phyloP scores from a whole-genome alignment of 2,888 invertebrate species.

The Nesidiocoris tenuis region DNA sequence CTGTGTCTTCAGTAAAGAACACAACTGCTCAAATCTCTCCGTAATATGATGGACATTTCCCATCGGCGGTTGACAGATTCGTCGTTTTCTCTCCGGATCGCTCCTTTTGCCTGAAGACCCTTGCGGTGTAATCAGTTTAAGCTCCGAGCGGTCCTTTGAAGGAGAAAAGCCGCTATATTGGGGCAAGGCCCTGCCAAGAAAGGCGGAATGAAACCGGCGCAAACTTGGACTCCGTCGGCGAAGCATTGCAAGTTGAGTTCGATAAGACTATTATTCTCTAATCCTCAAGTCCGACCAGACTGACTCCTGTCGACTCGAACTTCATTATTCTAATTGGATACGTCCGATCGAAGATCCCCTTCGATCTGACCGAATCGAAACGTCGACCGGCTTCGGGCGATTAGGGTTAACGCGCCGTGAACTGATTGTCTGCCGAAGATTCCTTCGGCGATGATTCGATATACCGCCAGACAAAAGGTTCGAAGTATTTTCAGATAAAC shows the following conservation, averaged over 20 bases:
- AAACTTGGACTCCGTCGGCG: constrained; percentile 36
- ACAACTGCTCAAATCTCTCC: no score
- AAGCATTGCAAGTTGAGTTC: constrained; percentile 34
- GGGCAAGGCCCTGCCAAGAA: background rate
- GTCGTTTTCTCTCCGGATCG: background rate
- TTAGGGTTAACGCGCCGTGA: constrained; percentile 31
- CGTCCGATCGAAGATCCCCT: constrained; percentile 32
- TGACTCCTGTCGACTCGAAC: background rate
- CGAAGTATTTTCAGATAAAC: no score
- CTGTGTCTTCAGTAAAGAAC: no score
- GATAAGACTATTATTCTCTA: constrained; percentile 42
- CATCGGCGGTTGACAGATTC: background rate
- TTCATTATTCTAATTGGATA: constrained; percentile 41
- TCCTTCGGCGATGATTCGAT: no score
- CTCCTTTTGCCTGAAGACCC: background rate
- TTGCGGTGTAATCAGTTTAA: constrained; percentile 27
- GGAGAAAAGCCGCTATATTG: background rate
- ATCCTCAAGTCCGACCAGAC: constrained; percentile 13
- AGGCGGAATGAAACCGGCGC: constrained; percentile 7
- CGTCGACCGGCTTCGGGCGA: constrained; percentile 3
- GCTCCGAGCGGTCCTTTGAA: background rate
- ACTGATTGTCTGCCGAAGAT: background rate
- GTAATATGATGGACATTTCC: constrained; percentile 15
- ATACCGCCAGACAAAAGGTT: no score
- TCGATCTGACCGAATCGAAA: constrained; percentile 12